Percentiles rank a stretch among this genome's conserved stretches.
These are phyloP conservation scores for Cololabis saira DNA, from an alignment of 2,113 vertebrate species.

Conservation along the genomic window DNA sequence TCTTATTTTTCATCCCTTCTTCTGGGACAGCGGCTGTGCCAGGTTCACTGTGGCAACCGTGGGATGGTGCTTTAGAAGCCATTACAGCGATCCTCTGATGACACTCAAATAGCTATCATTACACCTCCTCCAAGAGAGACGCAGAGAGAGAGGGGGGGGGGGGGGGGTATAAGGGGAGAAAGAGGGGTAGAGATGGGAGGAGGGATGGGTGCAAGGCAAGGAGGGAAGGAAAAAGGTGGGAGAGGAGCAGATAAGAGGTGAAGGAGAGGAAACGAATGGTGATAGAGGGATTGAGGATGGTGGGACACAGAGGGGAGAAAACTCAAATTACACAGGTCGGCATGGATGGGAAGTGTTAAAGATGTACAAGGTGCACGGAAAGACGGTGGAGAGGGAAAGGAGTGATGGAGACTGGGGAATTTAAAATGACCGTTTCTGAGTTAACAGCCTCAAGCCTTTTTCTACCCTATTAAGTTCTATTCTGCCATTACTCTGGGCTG, in stretches of 20 bases:
- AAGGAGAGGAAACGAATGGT: constrained; percentile 7
- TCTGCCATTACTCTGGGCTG: constrained; percentile 82
- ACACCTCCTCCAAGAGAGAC: constrained; percentile 81
- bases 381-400: constrained; percentile 51
- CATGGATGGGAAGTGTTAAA: constrained; percentile 53
- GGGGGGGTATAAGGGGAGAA: constrained; percentile 2
- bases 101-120: constrained; percentile 89
- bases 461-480: constrained; percentile 86
- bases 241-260: constrained; percentile 20
- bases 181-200: constrained; percentile 4
- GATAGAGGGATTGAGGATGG: constrained; percentile 59
- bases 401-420: constrained; percentile 68
- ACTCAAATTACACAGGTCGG: constrained; percentile 60
- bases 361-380: constrained; percentile 45
- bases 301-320: constrained; percentile 14
- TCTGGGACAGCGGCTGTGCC: constrained; percentile 76
- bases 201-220: constrained; percentile 17
- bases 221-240: constrained; percentile 2
- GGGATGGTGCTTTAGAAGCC: constrained; percentile 84
- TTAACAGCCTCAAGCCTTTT: constrained; percentile 86
- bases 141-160: constrained; percentile 40
- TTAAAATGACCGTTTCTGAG: constrained; percentile 85
- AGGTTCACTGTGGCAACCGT: constrained; percentile 83
- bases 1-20: constrained; percentile 34
- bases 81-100: constrained; percentile 84